Base-by-base conservation (phyloP, 2,113 vertebrate genomes). In the Phaetusa simplex region DNA sequence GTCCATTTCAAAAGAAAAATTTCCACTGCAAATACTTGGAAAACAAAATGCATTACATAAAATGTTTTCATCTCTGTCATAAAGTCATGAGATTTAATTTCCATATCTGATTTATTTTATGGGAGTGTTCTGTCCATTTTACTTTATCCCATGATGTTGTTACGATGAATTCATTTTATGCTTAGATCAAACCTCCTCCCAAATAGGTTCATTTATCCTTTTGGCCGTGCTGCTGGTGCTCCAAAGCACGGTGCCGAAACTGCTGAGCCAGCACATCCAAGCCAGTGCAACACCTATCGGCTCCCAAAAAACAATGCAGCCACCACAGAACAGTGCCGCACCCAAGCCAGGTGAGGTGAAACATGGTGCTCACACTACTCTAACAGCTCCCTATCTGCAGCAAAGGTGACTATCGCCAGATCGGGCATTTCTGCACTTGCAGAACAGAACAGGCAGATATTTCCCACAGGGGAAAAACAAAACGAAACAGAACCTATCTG, bases 371-470 rank as follows among this genome's bases (percentile, higher is more conserved):
- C 62, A 45, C 55, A 11, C 20, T 17, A 14, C 34, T 26, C 12
- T 45, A 23, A 26, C 20, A 19, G 42, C 24, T 69, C 27, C 29
- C 8, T 19, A 0, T n/a, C 86, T 14, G 5, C 1, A 3, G 36
- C 26, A 86, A 76, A 76, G 5, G 36, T 18, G 42, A 56, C 23
- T 12, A 12, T 20, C 49, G 6, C 42, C 6, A 34, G 19, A 27
- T 55, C 6, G 0, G 32, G 26, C 40, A 40, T 32, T 47, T 59
- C 43, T 47, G 5, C 21, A 30, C 22, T 27, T 27, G 20, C 18
- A 65, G 50, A 34, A 79, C 6, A 17, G n/a, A 59, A 53, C 21
- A 66, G 34, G 59, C 30, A 88, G 49, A 2, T 62, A 22, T 17
- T 83, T 45, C 34, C 27, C 14, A 3, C 22, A 7, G 13, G 3